Evolutionary conservation across 53 echinoderm and acorn worm species (phyloP).

Genomic region (Zoroaster sp.): DNA sequence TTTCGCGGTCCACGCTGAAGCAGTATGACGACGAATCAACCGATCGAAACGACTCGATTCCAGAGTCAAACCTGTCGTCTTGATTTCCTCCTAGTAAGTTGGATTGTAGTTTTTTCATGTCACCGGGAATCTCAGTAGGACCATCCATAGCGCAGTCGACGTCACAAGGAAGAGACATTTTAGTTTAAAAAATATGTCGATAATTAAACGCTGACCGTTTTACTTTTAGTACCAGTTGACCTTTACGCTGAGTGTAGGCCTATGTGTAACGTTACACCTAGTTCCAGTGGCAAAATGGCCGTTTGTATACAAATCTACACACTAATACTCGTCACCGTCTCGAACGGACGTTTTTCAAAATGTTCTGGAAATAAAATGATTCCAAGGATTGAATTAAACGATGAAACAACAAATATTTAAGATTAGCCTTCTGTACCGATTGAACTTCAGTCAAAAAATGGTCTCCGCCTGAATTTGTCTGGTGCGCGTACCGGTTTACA

Average conservation of each 20-base stretch:
- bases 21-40: conserved; percentile 16
- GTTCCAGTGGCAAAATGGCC: too few species aligned
- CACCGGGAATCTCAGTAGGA: not conserved
- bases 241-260: not conserved
- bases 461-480: not conserved
- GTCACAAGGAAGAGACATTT: conserved; percentile 14
- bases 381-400: not conserved
- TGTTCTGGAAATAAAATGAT: not conserved
- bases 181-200: not conserved
- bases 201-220: not conserved
- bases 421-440: not conserved
- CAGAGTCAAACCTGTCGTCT: conserved; percentile 23
- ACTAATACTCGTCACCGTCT: too few species aligned
- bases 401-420: not conserved
- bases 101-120: not conserved
- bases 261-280: not conserved
- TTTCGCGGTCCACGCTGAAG: not conserved
- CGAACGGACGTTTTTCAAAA: not conserved
- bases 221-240: not conserved
- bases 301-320: too few species aligned
- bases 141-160: conserved; percentile 1
- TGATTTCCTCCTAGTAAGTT: not conserved
- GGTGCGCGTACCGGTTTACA: not conserved
- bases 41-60: conserved; percentile 21
- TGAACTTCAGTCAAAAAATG: not conserved